Base-by-base conservation (phyloP, 1,140 invertebrate genomes). In the Latrodectus geometricus region DNA sequence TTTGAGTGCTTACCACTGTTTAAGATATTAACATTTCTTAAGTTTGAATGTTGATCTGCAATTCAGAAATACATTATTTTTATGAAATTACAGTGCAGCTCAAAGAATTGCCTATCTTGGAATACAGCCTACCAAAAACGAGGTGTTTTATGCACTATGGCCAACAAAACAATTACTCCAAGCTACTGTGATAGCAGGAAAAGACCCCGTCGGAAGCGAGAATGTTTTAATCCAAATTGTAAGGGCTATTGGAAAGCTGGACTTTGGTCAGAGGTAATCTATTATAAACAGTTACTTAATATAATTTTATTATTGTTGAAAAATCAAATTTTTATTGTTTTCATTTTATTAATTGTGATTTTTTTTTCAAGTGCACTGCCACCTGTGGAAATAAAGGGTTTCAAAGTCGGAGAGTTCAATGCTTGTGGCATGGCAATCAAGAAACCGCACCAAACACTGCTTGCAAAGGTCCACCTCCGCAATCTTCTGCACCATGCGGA, bases 341-440 rank as follows among this genome's bases (percentile, higher is more conserved):
- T 35, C 35, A 35, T 35, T 35, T 35, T 35, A 35, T 35, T 35
- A 35, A 35, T 35, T 35, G n/a, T 35, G 5, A 1, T 35, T 35
- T n/a, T 72, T 48, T 83, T 9, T 77, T 75, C 0, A 83, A 97
- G 96, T 97, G 96, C 90, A 93, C 94, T 88, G 95, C 95, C 61
- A 91, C 93, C 4, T 97, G 96, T 90, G 94, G 94, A 76, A 91
- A 92, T 69, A 91, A 93, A 66, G 96, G 96, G 4, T 93, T 95
- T 68, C 95, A 96, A 90, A 96, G 96, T 89, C 93, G 96, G 88
- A 95, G 95, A 88, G 91, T 97, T 56, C 95, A 96, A 89, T 97
- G 96, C 90, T 95, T 97, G 74, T 97, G 96, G 96, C 95, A 94
- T 88, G 95, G 95, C 56, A 95, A 94, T 17, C 94, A 95, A 89